phyloP scores from a whole-genome alignment of 2,888 invertebrate species.

The Sesamia inferens region DNA sequence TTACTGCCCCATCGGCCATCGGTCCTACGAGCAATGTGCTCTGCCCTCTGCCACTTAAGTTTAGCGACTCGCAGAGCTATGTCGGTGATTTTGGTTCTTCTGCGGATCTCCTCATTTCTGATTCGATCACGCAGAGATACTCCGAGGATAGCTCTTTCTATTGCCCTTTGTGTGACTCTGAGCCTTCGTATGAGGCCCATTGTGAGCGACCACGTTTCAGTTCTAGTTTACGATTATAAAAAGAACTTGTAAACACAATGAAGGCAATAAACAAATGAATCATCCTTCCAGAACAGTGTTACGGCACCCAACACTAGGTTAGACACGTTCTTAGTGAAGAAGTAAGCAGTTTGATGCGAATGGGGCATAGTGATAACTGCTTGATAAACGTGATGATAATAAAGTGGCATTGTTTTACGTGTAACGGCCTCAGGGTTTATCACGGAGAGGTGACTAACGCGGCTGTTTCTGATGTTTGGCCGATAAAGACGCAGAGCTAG shows the following conservation, averaged over 20 bases:
- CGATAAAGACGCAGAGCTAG: conserved; percentile 60
- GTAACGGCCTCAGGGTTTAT: conserved; percentile 73
- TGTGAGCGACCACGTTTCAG: too few species aligned
- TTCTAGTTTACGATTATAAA: too few species aligned
- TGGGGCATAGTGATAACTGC: conserved; percentile 63
- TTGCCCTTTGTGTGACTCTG: too few species aligned
- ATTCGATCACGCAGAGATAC: too few species aligned
- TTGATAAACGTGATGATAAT: conserved; percentile 68
- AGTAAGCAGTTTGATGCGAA: conserved; percentile 65
- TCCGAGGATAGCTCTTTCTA: too few species aligned
- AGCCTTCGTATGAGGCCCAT: too few species aligned
- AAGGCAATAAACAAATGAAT: conserved; percentile 25
- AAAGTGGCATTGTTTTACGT: conserved; percentile 71
- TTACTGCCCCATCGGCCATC: too few species aligned
- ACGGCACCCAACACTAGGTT: conserved; percentile 40
- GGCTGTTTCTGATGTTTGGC: conserved; percentile 59
- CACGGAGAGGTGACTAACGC: conserved; percentile 72
- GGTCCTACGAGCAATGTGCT: too few species aligned
- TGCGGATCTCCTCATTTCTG: too few species aligned
- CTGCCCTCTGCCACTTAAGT: too few species aligned
- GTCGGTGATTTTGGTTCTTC: too few species aligned
- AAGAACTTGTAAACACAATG: not conserved
- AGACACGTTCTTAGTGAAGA: conserved; percentile 59
- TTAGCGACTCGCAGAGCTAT: too few species aligned
- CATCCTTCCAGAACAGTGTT: conserved; percentile 3